Evolutionary conservation across 2,113 vertebrate genomes (phyloP).

Genomic region (Gymnarchus niloticus): DNA sequence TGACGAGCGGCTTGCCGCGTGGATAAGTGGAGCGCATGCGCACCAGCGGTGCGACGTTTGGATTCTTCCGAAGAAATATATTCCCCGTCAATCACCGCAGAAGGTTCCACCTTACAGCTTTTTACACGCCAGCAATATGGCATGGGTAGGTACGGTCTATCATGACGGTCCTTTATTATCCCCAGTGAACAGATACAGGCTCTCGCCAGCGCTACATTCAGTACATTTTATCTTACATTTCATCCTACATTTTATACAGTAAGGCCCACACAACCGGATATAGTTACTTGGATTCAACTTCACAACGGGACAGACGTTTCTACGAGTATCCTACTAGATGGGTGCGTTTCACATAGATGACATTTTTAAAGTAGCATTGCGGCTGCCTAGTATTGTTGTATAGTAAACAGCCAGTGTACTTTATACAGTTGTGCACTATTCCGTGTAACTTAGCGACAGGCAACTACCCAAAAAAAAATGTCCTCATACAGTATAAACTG

Average conservation of each 20-base stretch:
- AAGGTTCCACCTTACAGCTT: neutral
- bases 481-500: neutral
- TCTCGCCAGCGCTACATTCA: neutral
- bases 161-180: neutral
- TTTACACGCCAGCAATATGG: neutral
- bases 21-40: neutral
- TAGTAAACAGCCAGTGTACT: neutral
- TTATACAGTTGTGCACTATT: neutral
- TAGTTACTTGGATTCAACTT: slow-evolving; percentile 1
- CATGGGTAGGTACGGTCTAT: neutral
- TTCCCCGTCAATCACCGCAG: neutral
- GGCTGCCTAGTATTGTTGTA: neutral
- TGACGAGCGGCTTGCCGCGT: neutral
- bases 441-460: neutral
- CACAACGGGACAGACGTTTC: neutral
- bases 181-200: neutral
- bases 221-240: neutral
- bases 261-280: slow-evolving; percentile 3
- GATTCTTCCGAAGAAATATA: neutral
- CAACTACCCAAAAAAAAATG: neutral
- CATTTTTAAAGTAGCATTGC: neutral
- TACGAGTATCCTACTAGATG: neutral
- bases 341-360: neutral
- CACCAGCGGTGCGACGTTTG: neutral
- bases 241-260: neutral